A percentile compares a stretch with the other conserved stretches of the same genome.
These are phyloP conservation scores for Atopsyche davidsoni DNA, from an alignment of 1,140 invertebrate species.

Conservation along the genomic window DNA sequence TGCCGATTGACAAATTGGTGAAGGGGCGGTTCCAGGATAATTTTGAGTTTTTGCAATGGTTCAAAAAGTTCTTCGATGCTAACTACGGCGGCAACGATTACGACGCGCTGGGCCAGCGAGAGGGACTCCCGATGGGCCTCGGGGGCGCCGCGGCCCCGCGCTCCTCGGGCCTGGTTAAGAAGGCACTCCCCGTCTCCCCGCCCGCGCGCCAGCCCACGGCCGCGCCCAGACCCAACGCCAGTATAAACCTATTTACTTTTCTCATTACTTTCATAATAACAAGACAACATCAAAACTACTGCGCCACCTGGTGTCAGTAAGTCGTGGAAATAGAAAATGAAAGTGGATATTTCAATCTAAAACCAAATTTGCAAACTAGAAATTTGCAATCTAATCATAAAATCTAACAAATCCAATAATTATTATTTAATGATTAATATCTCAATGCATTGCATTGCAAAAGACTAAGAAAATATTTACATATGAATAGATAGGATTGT, in stretches of 20 bases:
- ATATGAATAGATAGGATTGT: too few relatives aligned
- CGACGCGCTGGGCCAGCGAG: slow-evolving; percentile 78
- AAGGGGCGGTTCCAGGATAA: slow-evolving; percentile 97
- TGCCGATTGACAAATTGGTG: slow-evolving; percentile 82
- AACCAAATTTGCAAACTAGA: too few relatives aligned
- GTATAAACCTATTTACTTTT: slow-evolving; percentile 43
- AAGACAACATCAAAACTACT: too few relatives aligned
- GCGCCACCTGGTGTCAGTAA: too few relatives aligned
- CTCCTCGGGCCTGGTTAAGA: slow-evolving; percentile 43
- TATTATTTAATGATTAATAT: too few relatives aligned
- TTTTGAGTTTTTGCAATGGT: slow-evolving; percentile 99
- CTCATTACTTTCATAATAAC: background rate
- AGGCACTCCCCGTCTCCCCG: slow-evolving; percentile 41
- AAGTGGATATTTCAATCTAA: too few relatives aligned
- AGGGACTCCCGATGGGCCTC: slow-evolving; percentile 74
- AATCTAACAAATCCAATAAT: too few relatives aligned
- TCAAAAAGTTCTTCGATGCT: slow-evolving; percentile 98
- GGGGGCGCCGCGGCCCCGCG: slow-evolving; percentile 55
- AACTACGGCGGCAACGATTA: slow-evolving; percentile 93
- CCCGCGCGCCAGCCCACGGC: slow-evolving; percentile 46
- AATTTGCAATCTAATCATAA: too few relatives aligned
- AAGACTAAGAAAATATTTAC: too few relatives aligned
- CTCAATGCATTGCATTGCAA: too few relatives aligned
- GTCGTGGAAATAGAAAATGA: too few relatives aligned
- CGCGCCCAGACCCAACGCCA: slow-evolving; percentile 52